Evolutionary conservation across 2,113 vertebrate genomes (phyloP).

Genomic region (Danionella cerebrum): DNA sequence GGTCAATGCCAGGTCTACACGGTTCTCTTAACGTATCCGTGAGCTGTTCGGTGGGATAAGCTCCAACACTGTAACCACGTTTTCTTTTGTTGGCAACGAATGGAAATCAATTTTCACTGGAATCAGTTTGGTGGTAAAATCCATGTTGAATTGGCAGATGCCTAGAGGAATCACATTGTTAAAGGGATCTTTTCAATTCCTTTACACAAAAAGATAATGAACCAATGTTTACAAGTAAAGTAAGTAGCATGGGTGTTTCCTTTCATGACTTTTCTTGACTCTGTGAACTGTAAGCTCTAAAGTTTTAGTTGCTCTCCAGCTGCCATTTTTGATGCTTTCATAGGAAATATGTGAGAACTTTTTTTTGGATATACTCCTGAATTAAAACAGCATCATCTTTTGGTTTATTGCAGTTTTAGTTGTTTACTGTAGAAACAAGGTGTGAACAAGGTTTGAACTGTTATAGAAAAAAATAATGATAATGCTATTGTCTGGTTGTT

Average conservation of each 20-base stretch:
- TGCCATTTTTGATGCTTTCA: constrained; percentile 55
- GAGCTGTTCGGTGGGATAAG: neutral
- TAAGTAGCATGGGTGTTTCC: neutral
- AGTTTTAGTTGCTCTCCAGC: constrained; percentile 72
- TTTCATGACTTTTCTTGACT: neutral
- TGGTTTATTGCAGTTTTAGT: too few relatives aligned
- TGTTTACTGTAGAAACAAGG: too few relatives aligned
- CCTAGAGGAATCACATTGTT: constrained; percentile 48
- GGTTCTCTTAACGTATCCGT: neutral
- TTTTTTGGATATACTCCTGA: too few relatives aligned
- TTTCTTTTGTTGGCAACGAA: neutral
- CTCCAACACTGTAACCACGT: neutral
- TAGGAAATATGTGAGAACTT: too few relatives aligned
- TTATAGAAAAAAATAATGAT: too few relatives aligned
- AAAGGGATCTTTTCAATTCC: constrained; percentile 40
- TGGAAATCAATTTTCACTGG: constrained; percentile 1
- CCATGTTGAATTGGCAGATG: constrained; percentile 40
- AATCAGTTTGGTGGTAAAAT: constrained; percentile 42
- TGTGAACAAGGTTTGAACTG: too few relatives aligned
- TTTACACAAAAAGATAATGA: constrained; percentile 37
- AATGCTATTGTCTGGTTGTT: too few relatives aligned
- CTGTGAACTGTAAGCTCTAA: too few relatives aligned
- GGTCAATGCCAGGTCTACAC: neutral
- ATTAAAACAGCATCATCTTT: too few relatives aligned
- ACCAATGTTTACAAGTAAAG: constrained; percentile 27